Conservation (phyloP, 2,888 invertebrate species). For the Aelia acuminata region DNA sequence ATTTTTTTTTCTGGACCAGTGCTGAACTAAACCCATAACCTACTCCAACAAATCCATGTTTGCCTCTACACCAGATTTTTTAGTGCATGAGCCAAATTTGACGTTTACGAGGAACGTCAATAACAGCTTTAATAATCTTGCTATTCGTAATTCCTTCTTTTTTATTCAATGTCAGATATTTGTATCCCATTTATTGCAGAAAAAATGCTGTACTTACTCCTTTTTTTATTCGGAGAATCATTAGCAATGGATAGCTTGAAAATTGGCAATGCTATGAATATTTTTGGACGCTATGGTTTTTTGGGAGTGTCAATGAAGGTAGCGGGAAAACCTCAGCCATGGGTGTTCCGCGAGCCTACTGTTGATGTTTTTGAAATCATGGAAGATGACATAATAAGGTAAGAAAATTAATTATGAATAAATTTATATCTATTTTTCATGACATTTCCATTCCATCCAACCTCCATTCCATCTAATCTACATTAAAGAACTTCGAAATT, state of each 20-base stretch:
- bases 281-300: constrained; percentile 81
- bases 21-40: too few relatives aligned
- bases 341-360: constrained; percentile 82
- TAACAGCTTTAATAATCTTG: neutral
- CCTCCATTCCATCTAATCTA: too few relatives aligned
- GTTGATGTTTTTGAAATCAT: constrained; percentile 79
- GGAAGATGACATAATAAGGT: constrained; percentile 66
- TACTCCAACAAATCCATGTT: neutral
- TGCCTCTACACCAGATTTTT: neutral
- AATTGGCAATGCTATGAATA: constrained; percentile 87
- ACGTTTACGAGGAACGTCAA: neutral
- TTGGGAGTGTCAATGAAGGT: constrained; percentile 84
- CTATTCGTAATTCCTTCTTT: neutral
- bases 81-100: neutral
- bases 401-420: neutral
- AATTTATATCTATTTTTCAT: neutral
- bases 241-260: constrained; percentile 69
- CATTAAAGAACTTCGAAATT: too few relatives aligned
- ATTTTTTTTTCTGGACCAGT: too few relatives aligned
- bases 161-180: neutral
- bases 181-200: neutral
- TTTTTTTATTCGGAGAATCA: neutral
- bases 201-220: constrained; percentile 10
- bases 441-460: neutral
- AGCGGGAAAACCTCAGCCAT: constrained; percentile 71